Evolutionary conservation across 2,797 vertebrate species (phyloP).

Genomic region (Sebastes trivittatus): DNA sequence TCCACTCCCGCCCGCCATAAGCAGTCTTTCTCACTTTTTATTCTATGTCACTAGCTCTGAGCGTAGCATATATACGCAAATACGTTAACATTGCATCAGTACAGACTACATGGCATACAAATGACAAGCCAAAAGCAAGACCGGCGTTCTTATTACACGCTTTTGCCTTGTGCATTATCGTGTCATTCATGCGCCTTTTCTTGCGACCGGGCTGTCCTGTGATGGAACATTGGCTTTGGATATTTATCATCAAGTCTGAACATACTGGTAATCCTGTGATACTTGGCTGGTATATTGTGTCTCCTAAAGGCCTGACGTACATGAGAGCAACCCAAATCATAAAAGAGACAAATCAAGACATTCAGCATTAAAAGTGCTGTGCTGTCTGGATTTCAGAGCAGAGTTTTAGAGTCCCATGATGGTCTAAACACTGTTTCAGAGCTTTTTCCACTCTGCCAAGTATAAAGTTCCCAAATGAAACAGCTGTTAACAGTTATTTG

Average conservation of each 20-base stretch:
- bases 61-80: too few species aligned
- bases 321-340: slow-evolving; percentile 9
- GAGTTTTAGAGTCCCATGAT: slow-evolving; percentile 17
- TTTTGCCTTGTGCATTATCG: too few species aligned
- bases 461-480: slow-evolving; percentile 31
- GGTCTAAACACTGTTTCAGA: slow-evolving; percentile 19
- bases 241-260: background rate
- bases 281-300: background rate
- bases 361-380: slow-evolving; percentile 19
- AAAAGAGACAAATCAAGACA: slow-evolving; percentile 16
- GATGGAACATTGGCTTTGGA: background rate
- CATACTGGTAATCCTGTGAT: background rate
- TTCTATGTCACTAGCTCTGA: too few species aligned
- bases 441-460: slow-evolving; percentile 23
- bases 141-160: too few species aligned
- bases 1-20: too few species aligned
- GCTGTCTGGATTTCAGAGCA: slow-evolving; percentile 19
- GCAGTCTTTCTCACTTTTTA: too few species aligned
- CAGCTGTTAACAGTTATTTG: background rate
- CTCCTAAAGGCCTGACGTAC: background rate
- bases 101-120: too few species aligned
- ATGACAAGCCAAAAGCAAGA: too few species aligned
- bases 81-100: too few species aligned
- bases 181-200: too few species aligned
- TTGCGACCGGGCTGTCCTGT: background rate